These are phyloP conservation scores for Yponomeuta plumbellus DNA, from an alignment of 2,888 invertebrate genomes.

Conservation along the genomic window DNA sequence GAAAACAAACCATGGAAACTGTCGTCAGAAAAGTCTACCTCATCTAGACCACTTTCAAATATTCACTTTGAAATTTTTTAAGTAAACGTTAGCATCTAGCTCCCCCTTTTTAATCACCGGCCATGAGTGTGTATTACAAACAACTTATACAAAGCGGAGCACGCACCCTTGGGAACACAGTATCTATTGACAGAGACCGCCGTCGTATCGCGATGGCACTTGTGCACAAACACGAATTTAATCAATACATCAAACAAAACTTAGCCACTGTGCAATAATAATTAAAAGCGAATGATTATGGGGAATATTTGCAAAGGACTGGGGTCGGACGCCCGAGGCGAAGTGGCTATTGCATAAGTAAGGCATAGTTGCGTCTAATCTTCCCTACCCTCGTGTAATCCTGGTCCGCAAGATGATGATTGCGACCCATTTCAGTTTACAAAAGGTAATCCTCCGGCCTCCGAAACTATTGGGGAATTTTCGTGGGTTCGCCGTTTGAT, in stretches of 20 bases:
- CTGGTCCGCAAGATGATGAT: slow-evolving; percentile 71
- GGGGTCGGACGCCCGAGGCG: slow-evolving; percentile 54
- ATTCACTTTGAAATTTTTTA: slow-evolving; percentile 3
- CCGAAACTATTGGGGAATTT: slow-evolving; percentile 67
- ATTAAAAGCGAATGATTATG: slow-evolving; percentile 75
- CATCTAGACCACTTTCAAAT: neutral
- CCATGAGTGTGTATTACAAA: slow-evolving; percentile 2
- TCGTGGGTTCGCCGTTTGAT: slow-evolving; percentile 35
- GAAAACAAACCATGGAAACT: neutral
- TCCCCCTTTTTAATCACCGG: slow-evolving; percentile 9
- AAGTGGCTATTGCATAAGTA: slow-evolving; percentile 32
- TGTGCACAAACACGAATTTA: slow-evolving; percentile 68
- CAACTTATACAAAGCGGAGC: slow-evolving; percentile 11
- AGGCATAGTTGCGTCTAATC: slow-evolving; percentile 42
- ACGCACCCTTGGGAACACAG: slow-evolving; percentile 40
- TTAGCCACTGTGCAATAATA: slow-evolving; percentile 70
- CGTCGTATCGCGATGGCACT: slow-evolving; percentile 46
- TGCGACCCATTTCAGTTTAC: slow-evolving; percentile 73
- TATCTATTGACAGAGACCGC: slow-evolving; percentile 53
- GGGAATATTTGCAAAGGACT: slow-evolving; percentile 73
- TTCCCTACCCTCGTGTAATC: slow-evolving; percentile 57
- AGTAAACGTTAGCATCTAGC: neutral
- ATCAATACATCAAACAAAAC: slow-evolving; percentile 76
- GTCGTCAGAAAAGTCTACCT: neutral
- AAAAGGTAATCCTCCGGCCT: slow-evolving; percentile 75